These are phyloP conservation scores for Macrophya alboannulata DNA, from an alignment of 2,888 invertebrate species.

Conservation along the genomic window DNA sequence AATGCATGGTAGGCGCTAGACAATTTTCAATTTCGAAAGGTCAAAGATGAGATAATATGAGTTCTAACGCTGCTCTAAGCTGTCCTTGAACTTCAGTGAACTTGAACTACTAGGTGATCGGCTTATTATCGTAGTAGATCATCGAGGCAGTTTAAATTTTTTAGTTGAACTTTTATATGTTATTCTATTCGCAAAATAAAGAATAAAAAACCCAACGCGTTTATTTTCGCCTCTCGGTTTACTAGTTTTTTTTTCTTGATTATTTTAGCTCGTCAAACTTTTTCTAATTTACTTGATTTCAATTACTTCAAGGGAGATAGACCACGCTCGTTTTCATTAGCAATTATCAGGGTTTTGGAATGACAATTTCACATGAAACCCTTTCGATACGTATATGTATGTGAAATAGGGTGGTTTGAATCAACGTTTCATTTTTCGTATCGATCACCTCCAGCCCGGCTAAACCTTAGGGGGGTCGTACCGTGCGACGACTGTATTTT, in stretches of 20 bases:
- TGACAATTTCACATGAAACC: no score
- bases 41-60: not conserved
- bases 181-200: no score
- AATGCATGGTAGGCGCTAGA: not conserved
- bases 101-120: not conserved
- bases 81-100: not conserved
- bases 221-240: not conserved
- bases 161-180: not conserved
- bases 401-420: no score
- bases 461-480: no score
- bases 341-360: no score
- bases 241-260: not conserved
- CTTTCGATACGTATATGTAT: no score
- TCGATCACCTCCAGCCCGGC: no score
- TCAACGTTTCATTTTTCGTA: no score
- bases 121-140: conserved; percentile 1
- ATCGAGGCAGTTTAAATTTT: not conserved
- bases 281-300: not conserved
- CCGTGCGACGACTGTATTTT: no score
- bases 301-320: no score
- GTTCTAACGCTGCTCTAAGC: not conserved
- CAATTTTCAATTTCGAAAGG: conserved; percentile 11
- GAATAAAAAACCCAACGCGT: not conserved
- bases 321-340: no score
- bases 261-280: not conserved